Base-by-base conservation (phyloP, 2,888 invertebrate genomes). In the Erebia aethiops region DNA sequence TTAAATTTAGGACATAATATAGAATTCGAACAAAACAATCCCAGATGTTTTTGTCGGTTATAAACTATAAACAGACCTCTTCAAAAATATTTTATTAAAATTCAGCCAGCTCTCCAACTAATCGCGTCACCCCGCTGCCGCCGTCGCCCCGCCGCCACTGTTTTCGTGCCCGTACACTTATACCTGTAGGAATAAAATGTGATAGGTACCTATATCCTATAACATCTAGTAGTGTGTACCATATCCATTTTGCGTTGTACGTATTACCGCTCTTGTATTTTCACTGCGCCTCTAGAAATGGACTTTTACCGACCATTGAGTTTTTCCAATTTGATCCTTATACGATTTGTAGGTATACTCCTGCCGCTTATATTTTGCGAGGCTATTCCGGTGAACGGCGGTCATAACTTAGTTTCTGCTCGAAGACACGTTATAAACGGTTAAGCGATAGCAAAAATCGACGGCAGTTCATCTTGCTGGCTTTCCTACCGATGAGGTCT, bases 391-490 rank as follows among this genome's bases (percentile, higher is more conserved):
- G 71, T 69, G 67, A 69, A 70, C 66, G 67, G 69, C 61, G 49
- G 69, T 67, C 73, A 73, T 74, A 74, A 74, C 71, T 74, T 64
- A 73, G 71, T 74, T 74, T 71, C 72, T 67, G 74, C 74, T 69
- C 69, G 71, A 69, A 74, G 74, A 74, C 70, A 72, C 74, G 72
- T 70, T 72, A 72, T 74, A 72, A 74, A 72, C 72, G 72, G 68
- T 62, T 69, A 66, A 68, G 70, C 68, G 58, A 65, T 67, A 68
- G 65, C 70, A 69, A 72, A 72, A 74, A 67, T 74, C 66, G 66
- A 66, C 63, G 56, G 68, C 66, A 70, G 49, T 72, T 70, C 68
- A 63, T 74, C 64, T 72, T 43, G 54, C 62, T 46, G 54, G 51
- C 14, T 60, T 63, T 56, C 66, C 63, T 69, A 49, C 49, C 21